Percentiles rank a stretch among this genome's conserved stretches.
Conservation (phyloP, 1,140 invertebrate species). For the Sitophilus oryzae region DNA sequence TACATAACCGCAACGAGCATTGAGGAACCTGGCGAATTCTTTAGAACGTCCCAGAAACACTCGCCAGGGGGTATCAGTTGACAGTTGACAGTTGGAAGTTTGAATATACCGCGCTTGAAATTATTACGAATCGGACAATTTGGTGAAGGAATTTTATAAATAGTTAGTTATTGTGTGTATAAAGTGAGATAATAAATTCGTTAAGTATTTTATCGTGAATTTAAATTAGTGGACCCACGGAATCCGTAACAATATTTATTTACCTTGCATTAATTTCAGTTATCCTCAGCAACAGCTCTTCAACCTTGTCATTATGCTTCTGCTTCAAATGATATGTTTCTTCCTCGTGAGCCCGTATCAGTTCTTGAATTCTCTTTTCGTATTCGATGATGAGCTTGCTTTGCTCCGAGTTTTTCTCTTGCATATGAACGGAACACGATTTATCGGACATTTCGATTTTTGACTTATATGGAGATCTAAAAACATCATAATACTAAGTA, state of each 20-base stretch:
- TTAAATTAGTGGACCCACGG: no score
- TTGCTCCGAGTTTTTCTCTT: slow-evolving; percentile 55
- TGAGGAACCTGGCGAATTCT: no score
- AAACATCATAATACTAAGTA: background rate
- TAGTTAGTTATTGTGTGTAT: no score
- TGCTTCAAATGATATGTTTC: slow-evolving; percentile 66
- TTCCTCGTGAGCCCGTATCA: slow-evolving; percentile 61
- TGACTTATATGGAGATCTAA: slow-evolving; percentile 27
- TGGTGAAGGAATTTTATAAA: no score
- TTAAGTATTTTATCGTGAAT: no score
- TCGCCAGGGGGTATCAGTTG: no score
- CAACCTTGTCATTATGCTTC: slow-evolving; percentile 71
- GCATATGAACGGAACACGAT: slow-evolving; percentile 47
- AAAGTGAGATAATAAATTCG: no score
- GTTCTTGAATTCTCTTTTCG: slow-evolving; percentile 65
- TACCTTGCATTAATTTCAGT: slow-evolving; percentile 71
- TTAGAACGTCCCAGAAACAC: no score
- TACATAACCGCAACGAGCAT: no score
- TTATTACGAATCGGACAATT: background rate
- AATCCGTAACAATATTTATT: background rate
- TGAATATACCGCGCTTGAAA: background rate
- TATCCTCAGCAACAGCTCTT: slow-evolving; percentile 69
- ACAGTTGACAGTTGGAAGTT: no score
- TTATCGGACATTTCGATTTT: slow-evolving; percentile 50
- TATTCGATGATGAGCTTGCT: slow-evolving; percentile 62